Evolutionary conservation across 1,140 invertebrate species (phyloP).

Genomic region (Coelopa frigida): DNA sequence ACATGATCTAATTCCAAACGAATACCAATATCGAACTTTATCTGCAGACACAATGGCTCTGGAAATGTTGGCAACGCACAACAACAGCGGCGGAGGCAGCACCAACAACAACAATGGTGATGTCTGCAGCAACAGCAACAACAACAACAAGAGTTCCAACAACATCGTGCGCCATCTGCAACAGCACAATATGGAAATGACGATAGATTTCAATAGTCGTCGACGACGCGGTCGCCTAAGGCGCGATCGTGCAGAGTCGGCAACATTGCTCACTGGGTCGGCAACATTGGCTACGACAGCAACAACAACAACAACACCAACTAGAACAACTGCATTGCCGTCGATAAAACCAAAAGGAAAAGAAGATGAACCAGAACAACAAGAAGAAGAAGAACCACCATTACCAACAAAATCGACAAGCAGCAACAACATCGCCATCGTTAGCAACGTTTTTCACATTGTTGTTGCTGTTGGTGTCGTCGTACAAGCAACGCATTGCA

Average conservation of each 20-base stretch:
- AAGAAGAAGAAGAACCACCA: too few relatives aligned
- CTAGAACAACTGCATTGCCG: not conserved
- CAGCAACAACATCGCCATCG: conserved; percentile 7
- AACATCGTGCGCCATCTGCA: conserved; percentile 2
- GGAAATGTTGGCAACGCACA: too few relatives aligned
- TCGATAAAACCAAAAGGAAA: too few relatives aligned
- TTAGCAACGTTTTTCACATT: conserved; percentile 32
- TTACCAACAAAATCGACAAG: too few relatives aligned
- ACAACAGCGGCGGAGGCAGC: too few relatives aligned
- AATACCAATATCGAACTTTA: too few relatives aligned
- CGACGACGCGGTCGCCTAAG: conserved; percentile 40
- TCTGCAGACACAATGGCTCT: too few relatives aligned
- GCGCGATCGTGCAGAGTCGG: not conserved
- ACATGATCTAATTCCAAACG: too few relatives aligned
- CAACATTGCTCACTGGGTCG: too few relatives aligned
- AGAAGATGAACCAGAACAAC: too few relatives aligned
- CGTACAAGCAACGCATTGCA: conserved; percentile 16
- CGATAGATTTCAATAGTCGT: conserved; percentile 44
- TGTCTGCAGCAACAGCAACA: not conserved
- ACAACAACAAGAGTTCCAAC: conserved; percentile 4
- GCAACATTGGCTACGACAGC: not conserved
- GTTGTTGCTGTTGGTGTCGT: conserved; percentile 29
- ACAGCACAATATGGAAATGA: conserved; percentile 13
- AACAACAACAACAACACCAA: not conserved
- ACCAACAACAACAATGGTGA: too few relatives aligned